Evolutionary conservation across 2,888 invertebrate species (phyloP).

Genomic region (Cloeon dipterum): DNA sequence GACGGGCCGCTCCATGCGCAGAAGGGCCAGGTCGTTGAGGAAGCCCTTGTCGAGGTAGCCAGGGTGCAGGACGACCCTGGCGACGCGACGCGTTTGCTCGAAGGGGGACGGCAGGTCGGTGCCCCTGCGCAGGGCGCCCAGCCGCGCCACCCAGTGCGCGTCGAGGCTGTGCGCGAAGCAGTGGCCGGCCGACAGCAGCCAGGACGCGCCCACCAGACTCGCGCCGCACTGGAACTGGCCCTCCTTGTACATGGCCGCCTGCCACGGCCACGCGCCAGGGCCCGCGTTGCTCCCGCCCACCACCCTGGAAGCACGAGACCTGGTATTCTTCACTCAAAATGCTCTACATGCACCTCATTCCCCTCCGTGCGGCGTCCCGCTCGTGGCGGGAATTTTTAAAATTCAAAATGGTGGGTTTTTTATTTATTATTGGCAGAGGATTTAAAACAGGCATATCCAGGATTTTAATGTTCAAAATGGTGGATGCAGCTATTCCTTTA

Average conservation of each 20-base stretch:
- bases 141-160: constrained; percentile 58
- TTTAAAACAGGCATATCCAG: too few relatives aligned
- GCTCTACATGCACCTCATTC: constrained; percentile 9
- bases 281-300: constrained; percentile 57
- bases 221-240: constrained; percentile 69
- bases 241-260: constrained; percentile 64
- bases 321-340: too few relatives aligned
- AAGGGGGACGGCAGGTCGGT: constrained; percentile 50
- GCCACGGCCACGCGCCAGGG: constrained; percentile 66
- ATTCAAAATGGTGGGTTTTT: background rate
- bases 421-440: too few relatives aligned
- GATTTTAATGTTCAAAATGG: too few relatives aligned
- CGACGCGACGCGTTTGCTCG: constrained; percentile 42
- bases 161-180: constrained; percentile 54
- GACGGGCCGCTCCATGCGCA: constrained; percentile 34
- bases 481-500: too few relatives aligned
- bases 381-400: too few relatives aligned
- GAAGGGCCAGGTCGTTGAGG: constrained; percentile 51
- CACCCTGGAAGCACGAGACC: constrained; percentile 26
- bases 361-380: background rate
- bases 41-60: constrained; percentile 51
- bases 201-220: constrained; percentile 41
- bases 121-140: constrained; percentile 48
- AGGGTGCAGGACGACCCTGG: constrained; percentile 43
- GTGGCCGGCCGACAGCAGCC: constrained; percentile 60